Percentiles rank a stretch among this genome's conserved stretches.
Evolutionary conservation across 2,888 invertebrate species (phyloP).

Genomic region (Zaprionus lineosus): DNA sequence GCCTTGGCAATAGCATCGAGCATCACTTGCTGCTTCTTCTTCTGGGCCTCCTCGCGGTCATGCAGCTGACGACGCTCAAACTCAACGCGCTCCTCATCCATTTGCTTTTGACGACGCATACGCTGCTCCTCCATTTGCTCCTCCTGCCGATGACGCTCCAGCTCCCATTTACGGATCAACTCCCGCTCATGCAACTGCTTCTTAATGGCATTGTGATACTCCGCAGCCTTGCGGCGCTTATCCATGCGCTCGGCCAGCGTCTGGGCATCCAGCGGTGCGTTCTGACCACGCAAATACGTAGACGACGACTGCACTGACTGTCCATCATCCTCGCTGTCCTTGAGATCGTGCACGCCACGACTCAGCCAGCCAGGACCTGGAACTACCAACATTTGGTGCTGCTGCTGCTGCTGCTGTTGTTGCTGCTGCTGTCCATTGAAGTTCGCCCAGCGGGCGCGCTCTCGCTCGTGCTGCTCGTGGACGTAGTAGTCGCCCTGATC

Average conservation of each 20-base stretch:
- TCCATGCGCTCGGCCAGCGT: constrained; percentile 91
- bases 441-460: constrained; percentile 89
- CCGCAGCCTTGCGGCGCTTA: constrained; percentile 91
- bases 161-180: constrained; percentile 88
- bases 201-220: constrained; percentile 93
- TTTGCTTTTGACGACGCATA: constrained; percentile 88
- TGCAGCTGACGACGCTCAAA: constrained; percentile 87
- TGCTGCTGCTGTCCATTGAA: constrained; percentile 78
- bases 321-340: constrained; percentile 83
- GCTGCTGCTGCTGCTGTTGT: constrained; percentile 41
- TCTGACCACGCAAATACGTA: constrained; percentile 92
- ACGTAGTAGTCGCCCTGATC: constrained; percentile 79
- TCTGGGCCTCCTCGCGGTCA: constrained; percentile 89
- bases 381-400: constrained; percentile 25
- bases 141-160: constrained; percentile 88
- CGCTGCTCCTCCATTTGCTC: constrained; percentile 92
- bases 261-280: constrained; percentile 91
- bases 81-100: constrained; percentile 87
- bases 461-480: constrained; percentile 85
- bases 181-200: constrained; percentile 93
- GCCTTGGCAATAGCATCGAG: constrained; percentile 91
- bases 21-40: constrained; percentile 89
- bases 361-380: constrained; percentile 84
- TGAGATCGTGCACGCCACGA: constrained; percentile 84
- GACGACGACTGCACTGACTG: constrained; percentile 84